Conservation (phyloP, 2,113 vertebrate species). For the Ptilonorhynchus violaceus region DNA sequence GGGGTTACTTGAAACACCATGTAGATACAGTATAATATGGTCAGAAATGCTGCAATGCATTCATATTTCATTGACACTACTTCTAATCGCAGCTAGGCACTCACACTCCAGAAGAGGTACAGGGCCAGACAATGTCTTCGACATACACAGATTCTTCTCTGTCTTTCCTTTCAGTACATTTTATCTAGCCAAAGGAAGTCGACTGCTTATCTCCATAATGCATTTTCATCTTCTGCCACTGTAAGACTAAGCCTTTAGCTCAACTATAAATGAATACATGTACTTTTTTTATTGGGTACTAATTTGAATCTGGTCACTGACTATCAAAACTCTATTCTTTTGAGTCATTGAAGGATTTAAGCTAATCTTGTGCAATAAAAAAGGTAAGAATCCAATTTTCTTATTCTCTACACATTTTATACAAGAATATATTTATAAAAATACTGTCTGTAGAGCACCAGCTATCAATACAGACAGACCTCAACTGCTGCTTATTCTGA, state of each 20-base stretch:
- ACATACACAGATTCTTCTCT: slow-evolving; percentile 14
- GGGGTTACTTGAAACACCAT: slow-evolving; percentile 23
- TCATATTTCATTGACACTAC: slow-evolving; percentile 18
- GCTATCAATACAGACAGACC: background rate
- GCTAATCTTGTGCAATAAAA: slow-evolving; percentile 16
- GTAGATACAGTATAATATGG: slow-evolving; percentile 1
- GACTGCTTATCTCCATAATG: slow-evolving; percentile 35
- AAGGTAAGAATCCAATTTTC: slow-evolving; percentile 21
- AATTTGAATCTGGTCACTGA: slow-evolving; percentile 33
- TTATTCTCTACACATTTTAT: background rate
- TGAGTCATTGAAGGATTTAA: slow-evolving; percentile 9
- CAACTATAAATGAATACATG: slow-evolving; percentile 4
- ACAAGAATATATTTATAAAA: background rate
- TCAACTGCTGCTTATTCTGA: background rate
- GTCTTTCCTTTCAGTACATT: slow-evolving; percentile 6
- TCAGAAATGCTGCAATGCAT: background rate
- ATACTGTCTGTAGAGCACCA: background rate
- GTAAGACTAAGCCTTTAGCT: slow-evolving; percentile 39
- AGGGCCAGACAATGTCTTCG: background rate
- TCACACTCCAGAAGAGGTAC: background rate
- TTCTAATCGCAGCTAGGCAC: slow-evolving; percentile 34
- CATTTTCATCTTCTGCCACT: slow-evolving; percentile 41
- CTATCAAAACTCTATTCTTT: slow-evolving; percentile 17
- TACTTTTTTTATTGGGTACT: slow-evolving; percentile 14
- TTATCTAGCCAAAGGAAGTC: slow-evolving; percentile 37